Evolutionary conservation across 2,888 invertebrate genomes (phyloP), one percentile per base, ranked within the genome.

Genomic region (Thymelicus acteon): DNA sequence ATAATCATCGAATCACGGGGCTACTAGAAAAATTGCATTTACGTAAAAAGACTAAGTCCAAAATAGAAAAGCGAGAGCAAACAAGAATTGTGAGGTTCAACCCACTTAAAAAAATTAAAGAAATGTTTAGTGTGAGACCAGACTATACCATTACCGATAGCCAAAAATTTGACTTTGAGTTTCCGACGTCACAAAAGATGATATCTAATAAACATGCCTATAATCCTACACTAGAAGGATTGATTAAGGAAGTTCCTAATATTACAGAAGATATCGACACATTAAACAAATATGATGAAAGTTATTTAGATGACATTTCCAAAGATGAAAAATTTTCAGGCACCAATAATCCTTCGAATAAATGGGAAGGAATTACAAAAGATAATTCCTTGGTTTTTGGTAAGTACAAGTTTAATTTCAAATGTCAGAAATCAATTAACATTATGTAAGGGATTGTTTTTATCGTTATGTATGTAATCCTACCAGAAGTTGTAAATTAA

Each of bases 211-310:
- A 62, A 13, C 10, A 15, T 57, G 15, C 15, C 7, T 5, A 44
- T 61, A 19, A 75, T 6, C 72, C 77, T 6, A 77, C 71, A 7
- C 8, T 82, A 7, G 78, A 85, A 4, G 86, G 85, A 2, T 77
- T 88, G 58, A 75, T 73, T n/a, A 77, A 76, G 5, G 80, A 84
- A 72, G 75, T 88, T 61, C 87, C 88, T 2, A 85, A 85, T 70
- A 85, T 89, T 19, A 79, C 81, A 3, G 77, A 73, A 2, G 73
- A 78, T 7, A 49, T 31, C 13, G 15, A 54, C 13, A 37, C 15
- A 24, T 12, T 12, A 2, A 19, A 7, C 12, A 15, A 57, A 57
- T 57, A 48, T 48, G 63, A 68, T 15, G 40, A 67, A 39, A 39
- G 1, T n/a, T 37, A 58, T 39, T 39, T n/a, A 1, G 39, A 58